Evolutionary conservation across 2,888 invertebrate species (phyloP), one percentile per base, ranked within the genome.

Genomic region (Dascillus cervinus): DNA sequence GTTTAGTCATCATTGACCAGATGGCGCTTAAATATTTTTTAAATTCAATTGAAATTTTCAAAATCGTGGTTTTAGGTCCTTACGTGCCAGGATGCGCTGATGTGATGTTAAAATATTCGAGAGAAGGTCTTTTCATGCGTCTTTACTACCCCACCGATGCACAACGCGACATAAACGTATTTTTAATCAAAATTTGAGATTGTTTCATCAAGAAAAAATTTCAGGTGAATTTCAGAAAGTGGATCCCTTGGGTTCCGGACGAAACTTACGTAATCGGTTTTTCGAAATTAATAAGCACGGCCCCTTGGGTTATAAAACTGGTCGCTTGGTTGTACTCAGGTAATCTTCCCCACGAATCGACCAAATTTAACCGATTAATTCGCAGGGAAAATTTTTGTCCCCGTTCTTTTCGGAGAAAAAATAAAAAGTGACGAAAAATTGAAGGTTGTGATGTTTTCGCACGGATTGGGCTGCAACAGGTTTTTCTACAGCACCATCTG

Each of bases 401-500:
- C 77, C 1, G 71, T 67, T 1, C 44, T 71, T 20, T 72, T 70
- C 44, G 56, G 70, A 34, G 67, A 63, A 17, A 64, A 65, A 36
- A 65, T 67, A n/a, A 53, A 48, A 37, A 48, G 48, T 2, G 50
- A 50, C 8, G 37, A 53, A 22, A 58, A 60, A 45, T 41, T 74
- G 34, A 78, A 77, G 21, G 69, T 77, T 11, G 52, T 79, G 14
- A 58, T 80, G 13, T 70, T 79, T 47, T 79, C 79, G 1, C 81
- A 80, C 53, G 81, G 80, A 1, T 65, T 79, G 13, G 76, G 76
- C 1, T 76, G 73, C 1, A 69, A 69, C 46, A 58, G 79, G 39
- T 74, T 73, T 31, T 64, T 75, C n/a, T 76, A 77, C 51, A 72
- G 73, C 13, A 67, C 71, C 3, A 64, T 74, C 23, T 75, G 75